Conservation (phyloP, 2,113 vertebrate species). For the Gasterosteus aculeatus region DNA sequence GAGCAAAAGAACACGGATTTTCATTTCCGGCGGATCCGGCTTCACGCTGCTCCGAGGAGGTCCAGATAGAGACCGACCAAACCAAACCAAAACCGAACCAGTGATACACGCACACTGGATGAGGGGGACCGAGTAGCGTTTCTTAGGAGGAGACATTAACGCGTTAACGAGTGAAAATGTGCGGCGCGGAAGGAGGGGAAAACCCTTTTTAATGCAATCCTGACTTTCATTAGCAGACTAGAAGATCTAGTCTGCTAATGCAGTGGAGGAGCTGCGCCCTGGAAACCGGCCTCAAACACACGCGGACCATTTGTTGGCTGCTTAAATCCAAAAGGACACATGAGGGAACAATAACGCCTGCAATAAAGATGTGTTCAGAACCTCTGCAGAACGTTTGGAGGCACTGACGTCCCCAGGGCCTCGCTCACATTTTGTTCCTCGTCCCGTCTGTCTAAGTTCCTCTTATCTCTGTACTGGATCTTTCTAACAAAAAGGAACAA, state of each 20-base stretch:
- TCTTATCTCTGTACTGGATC: background rate
- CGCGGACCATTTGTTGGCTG: background rate
- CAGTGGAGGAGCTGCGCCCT: too few species aligned
- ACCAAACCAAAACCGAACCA: constrained; percentile 34
- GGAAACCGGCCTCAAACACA: constrained; percentile 30
- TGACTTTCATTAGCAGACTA: constrained; percentile 6
- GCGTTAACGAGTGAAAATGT: background rate
- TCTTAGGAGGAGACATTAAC: background rate
- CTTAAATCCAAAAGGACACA: constrained; percentile 32
- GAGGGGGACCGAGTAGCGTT: background rate
- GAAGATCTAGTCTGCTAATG: too few species aligned
- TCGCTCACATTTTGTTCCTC: background rate
- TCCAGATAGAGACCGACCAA: constrained; percentile 30
- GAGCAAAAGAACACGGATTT: background rate
- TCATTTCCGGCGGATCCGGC: too few species aligned
- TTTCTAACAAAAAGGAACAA: background rate
- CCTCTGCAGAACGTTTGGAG: constrained; percentile 6
- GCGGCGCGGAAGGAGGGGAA: background rate
- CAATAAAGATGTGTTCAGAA: constrained; percentile 46
- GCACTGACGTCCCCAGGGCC: too few species aligned
- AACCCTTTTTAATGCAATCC: constrained; percentile 18
- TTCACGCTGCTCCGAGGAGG: constrained; percentile 2
- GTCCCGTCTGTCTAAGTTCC: background rate
- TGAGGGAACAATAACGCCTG: constrained; percentile 38
- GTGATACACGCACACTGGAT: constrained; percentile 14